Base-by-base conservation (phyloP, 2,113 vertebrate species). In the Planiliza haematocheilus region DNA sequence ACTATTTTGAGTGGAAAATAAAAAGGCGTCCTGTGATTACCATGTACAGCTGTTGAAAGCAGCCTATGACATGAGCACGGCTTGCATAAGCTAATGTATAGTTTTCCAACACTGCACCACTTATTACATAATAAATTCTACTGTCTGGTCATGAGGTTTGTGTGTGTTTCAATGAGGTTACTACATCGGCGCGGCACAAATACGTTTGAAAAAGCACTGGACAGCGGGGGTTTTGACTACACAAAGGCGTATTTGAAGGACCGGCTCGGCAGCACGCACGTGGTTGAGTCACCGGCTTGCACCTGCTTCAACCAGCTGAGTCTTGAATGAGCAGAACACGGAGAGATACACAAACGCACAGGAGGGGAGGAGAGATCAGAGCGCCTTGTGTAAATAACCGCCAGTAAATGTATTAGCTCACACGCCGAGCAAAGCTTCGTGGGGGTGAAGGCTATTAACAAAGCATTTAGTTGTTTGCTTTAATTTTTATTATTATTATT, bases 241-340 rank as follows among this genome's bases (percentile, higher is more conserved):
- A 90, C 83, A 90, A 91, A 88, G 73, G 83, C 57, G 4, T 53
- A 61, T 86, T 68, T 82, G 84, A 72, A 61, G 72, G 81, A 80
- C 64, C 21, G 46, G 70, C 56, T 61, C 18, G 58, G 81, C 69
- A 57, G 81, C 81, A 13, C 52, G 21, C 70, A 77, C 41, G 45
- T 81, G 82, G 88, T 78, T 88, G 83, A 89, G 84, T 91, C 88
- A 91, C 85, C 64, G 52, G 85, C 77, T 79, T 83, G 85, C 91
- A 93, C 91, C 90, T 92, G 89, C 86, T 88, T 74, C 17, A 49
- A 89, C 86, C 89, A 91, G 89, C 83, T 89, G 88, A 88, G 86
- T 89, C 88, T 81, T 92, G 88, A 90, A 88, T 90, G 82, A 91
- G 81, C 77, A 77, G 61, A 76, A 18, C 56, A n/a, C 37, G 18